A percentile compares a stretch with the other conserved stretches of the same genome.
Evolutionary conservation across 2,113 vertebrate species (phyloP).

Genomic region (Glaucomys volans): DNA sequence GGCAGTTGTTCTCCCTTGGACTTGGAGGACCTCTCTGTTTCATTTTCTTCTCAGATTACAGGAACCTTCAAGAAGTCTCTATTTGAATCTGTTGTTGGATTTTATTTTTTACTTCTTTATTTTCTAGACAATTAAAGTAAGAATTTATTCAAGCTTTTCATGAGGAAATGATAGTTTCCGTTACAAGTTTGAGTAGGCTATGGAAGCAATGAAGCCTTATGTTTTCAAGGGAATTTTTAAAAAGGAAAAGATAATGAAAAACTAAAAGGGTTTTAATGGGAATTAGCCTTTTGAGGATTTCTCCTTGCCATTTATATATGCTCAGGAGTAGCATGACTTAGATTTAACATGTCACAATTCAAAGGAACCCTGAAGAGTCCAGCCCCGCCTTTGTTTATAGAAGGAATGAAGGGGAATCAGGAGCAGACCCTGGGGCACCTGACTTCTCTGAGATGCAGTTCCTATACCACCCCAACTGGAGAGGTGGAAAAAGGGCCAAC

Average conservation of each 20-base stretch:
- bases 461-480: not conserved
- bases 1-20: not conserved
- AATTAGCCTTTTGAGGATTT: not conserved
- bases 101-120: not conserved
- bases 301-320: not conserved
- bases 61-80: not conserved
- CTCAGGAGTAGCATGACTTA: not conserved
- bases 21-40: not conserved
- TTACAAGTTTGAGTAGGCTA: not conserved
- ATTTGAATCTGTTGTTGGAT: not conserved
- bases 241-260: too few relatives aligned
- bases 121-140: constrained; percentile 36
- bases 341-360: not conserved
- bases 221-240: not conserved
- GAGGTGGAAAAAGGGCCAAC: not conserved
- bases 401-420: not conserved
- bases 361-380: not conserved
- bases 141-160: not conserved
- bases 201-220: not conserved
- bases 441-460: not conserved
- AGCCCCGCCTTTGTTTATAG: not conserved
- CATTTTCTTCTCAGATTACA: not conserved
- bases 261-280: not conserved
- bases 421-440: not conserved
- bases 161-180: not conserved